phyloP scores from a whole-genome alignment of 2,888 invertebrate species.

The Phaedon cochleariae region DNA sequence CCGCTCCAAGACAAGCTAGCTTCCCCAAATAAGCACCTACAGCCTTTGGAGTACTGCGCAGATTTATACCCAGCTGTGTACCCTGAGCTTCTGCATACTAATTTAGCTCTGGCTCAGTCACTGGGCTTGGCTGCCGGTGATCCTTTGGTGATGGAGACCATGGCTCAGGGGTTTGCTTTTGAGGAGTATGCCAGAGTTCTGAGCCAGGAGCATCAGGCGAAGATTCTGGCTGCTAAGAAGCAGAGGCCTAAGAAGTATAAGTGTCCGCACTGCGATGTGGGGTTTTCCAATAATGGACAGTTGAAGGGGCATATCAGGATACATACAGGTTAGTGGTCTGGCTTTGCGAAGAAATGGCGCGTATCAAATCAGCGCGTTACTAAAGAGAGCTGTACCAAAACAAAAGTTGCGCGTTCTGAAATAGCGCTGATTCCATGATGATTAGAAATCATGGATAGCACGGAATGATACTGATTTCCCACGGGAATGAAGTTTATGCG shows the following conservation, averaged over 20 bases:
- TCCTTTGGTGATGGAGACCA: constrained; percentile 55
- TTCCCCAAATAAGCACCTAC: neutral
- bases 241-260: constrained; percentile 90
- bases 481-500: no score
- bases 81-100: constrained; percentile 43
- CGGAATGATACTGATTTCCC: no score
- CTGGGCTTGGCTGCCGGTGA: constrained; percentile 51
- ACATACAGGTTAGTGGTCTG: constrained; percentile 75
- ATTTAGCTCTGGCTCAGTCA: constrained; percentile 44
- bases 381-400: no score
- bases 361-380: no score
- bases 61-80: constrained; percentile 36
- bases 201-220: constrained; percentile 76
- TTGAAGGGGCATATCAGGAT: constrained; percentile 91
- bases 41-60: constrained; percentile 38
- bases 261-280: constrained; percentile 88
- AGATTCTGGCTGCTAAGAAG: constrained; percentile 73
- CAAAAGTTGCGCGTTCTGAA: no score
- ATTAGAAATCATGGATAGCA: no score
- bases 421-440: no score
- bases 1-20: constrained; percentile 24
- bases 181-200: constrained; percentile 77
- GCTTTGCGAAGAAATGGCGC: no score
- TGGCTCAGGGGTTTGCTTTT: constrained; percentile 66
- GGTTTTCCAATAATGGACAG: constrained; percentile 94